Conservation (phyloP, 1,140 invertebrate genomes). For the Mactra quadrangularis region DNA sequence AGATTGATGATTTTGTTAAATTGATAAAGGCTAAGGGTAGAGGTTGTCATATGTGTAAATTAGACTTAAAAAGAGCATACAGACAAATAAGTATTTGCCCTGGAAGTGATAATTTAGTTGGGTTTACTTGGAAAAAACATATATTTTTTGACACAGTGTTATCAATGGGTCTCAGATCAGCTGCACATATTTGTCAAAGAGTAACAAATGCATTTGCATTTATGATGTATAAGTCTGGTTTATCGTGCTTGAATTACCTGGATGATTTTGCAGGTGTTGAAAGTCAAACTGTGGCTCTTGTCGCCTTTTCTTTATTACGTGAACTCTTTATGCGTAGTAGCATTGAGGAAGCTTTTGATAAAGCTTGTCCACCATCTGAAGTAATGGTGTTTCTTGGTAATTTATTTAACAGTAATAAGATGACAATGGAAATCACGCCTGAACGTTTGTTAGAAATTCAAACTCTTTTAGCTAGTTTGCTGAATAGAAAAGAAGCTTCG, state of each 20-base stretch:
- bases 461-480: background rate
- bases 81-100: constrained; percentile 43
- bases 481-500: constrained; percentile 9
- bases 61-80: constrained; percentile 10
- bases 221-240: constrained; percentile 3
- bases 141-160: no score
- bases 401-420: background rate
- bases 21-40: constrained; percentile 13
- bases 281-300: background rate
- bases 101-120: constrained; percentile 21
- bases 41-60: constrained; percentile 21
- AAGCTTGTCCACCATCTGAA: background rate
- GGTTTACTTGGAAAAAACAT: constrained; percentile 8
- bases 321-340: constrained; percentile 3
- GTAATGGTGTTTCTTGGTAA: constrained; percentile 1
- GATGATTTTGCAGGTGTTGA: constrained; percentile 57
- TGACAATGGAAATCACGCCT: constrained; percentile 9
- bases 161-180: background rate
- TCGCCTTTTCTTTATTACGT: constrained; percentile 20
- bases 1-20: no score
- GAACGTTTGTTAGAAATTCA: constrained; percentile 8
- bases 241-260: constrained; percentile 25
- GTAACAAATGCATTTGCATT: no score
- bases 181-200: no score
- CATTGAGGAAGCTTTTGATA: no score